Evolutionary conservation across 2,888 invertebrate species (phyloP), one percentile per base, ranked within the genome.

Genomic region (Nipponacmea schrenckii): DNA sequence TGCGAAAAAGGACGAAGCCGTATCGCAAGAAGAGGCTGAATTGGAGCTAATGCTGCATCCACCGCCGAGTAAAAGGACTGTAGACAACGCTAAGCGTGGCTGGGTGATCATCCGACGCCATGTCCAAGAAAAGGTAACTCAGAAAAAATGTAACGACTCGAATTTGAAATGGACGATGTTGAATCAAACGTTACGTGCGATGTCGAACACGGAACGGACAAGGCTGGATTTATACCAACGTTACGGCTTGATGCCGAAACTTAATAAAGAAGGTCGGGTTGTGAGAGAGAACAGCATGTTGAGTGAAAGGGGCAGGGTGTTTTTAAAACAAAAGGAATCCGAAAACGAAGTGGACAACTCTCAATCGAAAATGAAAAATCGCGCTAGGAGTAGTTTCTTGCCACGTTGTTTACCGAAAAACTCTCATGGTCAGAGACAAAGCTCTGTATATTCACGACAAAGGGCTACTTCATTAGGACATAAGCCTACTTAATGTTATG

Each of bases 271-370:
- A 27, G 84, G 84, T 14, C 74, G 73, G 1, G 69, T 77, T 15
- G 79, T 80, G 8, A 80, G 78, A 73, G 81, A 81, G 63, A 84
- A 85, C 74, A 76, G 76, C 15, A 84, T 84, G 84, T 79, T 83
- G 68, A 84, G 84, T 75, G 78, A 83, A 17, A 74, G 80, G 14
- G 79, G 81, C 12, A 74, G 78, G 15, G 71, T 70, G 20, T 24
- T 12, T 10, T 20, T 24, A 20, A 56, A 24, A 14, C 2, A 20
- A 20, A 56, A 20, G 2, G 56, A 56, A 56, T 20, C n/a, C 7
- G 56, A 56, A 5, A 24, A 12, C 12, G 56, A 56, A 24, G 20
- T 56, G 2, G 56, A 20, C 12, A 56, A 56, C 20, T 24, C 56
- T 20, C 8, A 56, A 56, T 24, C 56, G 12, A 56, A 56, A 56